phyloP scores from a whole-genome alignment of 1,140 invertebrate genomes.

The Pseudomyrmex sp. region DNA sequence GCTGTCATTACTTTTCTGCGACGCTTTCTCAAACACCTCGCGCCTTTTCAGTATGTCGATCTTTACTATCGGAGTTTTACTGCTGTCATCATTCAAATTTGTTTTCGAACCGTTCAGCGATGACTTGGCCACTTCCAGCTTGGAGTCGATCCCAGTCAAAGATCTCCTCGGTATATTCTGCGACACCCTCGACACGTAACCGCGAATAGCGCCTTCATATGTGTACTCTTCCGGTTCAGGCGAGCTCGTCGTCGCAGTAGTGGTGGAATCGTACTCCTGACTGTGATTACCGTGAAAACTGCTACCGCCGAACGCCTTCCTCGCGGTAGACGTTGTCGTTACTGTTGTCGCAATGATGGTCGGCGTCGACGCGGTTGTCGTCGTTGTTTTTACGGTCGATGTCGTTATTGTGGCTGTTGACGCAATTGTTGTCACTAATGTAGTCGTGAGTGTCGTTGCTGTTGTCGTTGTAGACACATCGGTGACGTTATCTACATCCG shows the following conservation, averaged over 20 bases:
- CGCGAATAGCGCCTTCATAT: conserved; percentile 94
- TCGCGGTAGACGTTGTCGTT: conserved; percentile 64
- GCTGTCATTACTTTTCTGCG: conserved; percentile 75
- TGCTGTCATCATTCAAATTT: conserved; percentile 75
- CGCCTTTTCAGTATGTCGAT: conserved; percentile 93
- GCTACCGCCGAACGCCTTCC: conserved; percentile 69
- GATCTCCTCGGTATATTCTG: conserved; percentile 84
- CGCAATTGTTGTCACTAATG: conserved; percentile 52
- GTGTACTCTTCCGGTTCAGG: conserved; percentile 91
- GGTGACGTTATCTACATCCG: conserved; percentile 86
- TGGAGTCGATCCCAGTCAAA: conserved; percentile 80
- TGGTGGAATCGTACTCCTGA: conserved; percentile 87
- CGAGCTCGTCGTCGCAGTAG: conserved; percentile 87
- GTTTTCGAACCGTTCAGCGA: conserved; percentile 78
- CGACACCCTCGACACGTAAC: conserved; percentile 91
- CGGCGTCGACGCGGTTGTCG: conserved; percentile 47
- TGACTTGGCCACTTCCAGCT: conserved; percentile 78
- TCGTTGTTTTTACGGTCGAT: not conserved
- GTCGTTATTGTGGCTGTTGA: conserved; percentile 25
- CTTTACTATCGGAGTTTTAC: conserved; percentile 86
- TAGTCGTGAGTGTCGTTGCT: not conserved
- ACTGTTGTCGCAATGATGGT: conserved; percentile 34
- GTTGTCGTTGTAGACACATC: conserved; percentile 55
- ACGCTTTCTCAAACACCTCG: conserved; percentile 91
- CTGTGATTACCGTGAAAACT: conserved; percentile 70